These are phyloP conservation scores for Crotalus horridus DNA, from an alignment of 2,113 vertebrate species.

Conservation along the genomic window DNA sequence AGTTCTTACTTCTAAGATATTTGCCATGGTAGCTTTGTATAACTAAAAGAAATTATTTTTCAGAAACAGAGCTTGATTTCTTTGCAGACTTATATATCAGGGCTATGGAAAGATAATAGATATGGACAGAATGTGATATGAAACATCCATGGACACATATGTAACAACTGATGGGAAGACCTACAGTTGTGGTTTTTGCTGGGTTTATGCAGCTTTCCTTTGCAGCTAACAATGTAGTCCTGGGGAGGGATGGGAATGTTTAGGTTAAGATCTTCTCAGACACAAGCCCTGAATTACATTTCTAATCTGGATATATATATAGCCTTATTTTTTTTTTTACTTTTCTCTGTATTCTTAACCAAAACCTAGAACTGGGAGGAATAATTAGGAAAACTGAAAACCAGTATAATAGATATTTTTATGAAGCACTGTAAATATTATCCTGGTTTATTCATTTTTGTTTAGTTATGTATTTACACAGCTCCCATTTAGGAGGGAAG, in stretches of 20 bases:
- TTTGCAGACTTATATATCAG: neutral
- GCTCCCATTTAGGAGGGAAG: neutral
- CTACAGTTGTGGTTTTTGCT: neutral
- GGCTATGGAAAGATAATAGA: neutral
- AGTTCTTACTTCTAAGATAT: conserved; percentile 17
- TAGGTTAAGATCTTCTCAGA: neutral
- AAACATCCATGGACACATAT: neutral
- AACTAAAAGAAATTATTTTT: neutral
- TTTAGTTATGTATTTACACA: neutral
- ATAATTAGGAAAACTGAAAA: neutral
- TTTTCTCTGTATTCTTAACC: neutral
- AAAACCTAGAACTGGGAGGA: neutral
- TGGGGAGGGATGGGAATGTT: neutral
- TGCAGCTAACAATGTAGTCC: neutral
- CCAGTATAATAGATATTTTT: neutral
- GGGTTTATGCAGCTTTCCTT: neutral
- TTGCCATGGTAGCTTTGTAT: conserved; percentile 26
- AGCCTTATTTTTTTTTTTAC: neutral
- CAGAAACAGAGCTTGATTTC: neutral
- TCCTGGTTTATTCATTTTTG: neutral
- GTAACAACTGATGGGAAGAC: neutral
- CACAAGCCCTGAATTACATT: neutral
- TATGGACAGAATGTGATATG: neutral
- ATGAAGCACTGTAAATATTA: neutral
- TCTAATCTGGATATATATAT: neutral